Evolutionary conservation across 2,888 invertebrate genomes (phyloP).

Genomic region (Cheilosia vernalis): DNA sequence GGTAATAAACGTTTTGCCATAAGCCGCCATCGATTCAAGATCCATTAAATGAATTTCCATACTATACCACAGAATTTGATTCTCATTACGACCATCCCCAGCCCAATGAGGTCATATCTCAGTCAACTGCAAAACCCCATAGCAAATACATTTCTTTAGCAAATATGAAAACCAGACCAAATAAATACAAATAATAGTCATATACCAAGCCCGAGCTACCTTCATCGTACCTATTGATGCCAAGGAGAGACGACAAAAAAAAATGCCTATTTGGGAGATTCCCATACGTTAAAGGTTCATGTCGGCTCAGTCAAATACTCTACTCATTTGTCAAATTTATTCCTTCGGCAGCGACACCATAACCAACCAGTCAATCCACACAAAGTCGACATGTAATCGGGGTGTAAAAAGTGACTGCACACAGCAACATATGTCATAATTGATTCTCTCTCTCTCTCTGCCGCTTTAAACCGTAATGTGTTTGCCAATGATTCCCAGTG

Average conservation of each 20-base stretch:
- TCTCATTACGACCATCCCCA: too few relatives aligned
- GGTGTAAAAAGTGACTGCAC: conserved; percentile 62
- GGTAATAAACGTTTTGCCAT: too few relatives aligned
- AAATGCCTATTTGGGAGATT: conserved; percentile 23
- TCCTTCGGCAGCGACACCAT: not conserved
- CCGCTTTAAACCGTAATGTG: conserved; percentile 65
- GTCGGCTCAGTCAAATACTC: not conserved
- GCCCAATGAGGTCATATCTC: too few relatives aligned
- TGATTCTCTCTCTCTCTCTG: conserved; percentile 49
- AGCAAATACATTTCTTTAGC: too few relatives aligned
- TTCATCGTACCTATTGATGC: not conserved
- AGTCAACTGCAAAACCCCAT: too few relatives aligned
- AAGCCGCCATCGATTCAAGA: too few relatives aligned
- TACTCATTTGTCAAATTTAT: conserved; percentile 50
- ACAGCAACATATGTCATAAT: conserved; percentile 76
- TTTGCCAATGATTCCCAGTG: conserved; percentile 62
- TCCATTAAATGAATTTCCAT: too few relatives aligned
- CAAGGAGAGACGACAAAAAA: not conserved
- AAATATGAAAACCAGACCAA: not conserved
- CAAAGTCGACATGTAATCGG: conserved; percentile 66
- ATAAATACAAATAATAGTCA: not conserved
- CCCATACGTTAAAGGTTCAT: conserved; percentile 36
- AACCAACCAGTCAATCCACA: conserved; percentile 48
- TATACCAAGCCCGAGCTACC: not conserved
- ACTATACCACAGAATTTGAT: too few relatives aligned